phyloP scores from a whole-genome alignment of 2,888 invertebrate genomes.

The Amorpha juglandis region DNA sequence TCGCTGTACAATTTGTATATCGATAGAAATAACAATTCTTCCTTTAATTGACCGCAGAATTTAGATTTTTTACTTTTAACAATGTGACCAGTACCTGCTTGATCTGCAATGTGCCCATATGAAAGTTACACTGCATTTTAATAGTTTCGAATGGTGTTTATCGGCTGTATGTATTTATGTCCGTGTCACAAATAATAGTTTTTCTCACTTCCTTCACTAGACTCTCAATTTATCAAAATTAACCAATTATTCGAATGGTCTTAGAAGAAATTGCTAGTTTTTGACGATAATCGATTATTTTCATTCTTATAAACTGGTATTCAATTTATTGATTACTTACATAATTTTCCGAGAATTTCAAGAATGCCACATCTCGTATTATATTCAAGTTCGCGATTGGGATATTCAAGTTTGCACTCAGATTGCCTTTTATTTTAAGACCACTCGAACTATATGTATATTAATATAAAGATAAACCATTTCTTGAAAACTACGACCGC shows the following conservation, averaged over 20 bases:
- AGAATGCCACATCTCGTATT: no score
- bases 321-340: no score
- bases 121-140: no score
- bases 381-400: no score
- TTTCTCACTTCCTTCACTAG: slow-evolving; percentile 10
- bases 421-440: not conserved
- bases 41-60: no score
- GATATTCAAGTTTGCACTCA: not conserved
- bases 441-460: not conserved
- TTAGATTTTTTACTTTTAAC: not conserved
- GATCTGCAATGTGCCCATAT: no score
- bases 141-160: not conserved
- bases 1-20: no score
- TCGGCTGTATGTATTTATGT: slow-evolving; percentile 15
- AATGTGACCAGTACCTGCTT: not conserved
- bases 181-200: not conserved
- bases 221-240: not conserved
- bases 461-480: not conserved
- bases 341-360: no score
- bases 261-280: not conserved
- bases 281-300: no score
- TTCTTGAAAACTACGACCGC: not conserved
- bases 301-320: no score
- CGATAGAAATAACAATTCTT: no score
- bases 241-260: not conserved